Percentiles rank a stretch among this genome's conserved stretches.
phyloP scores from a whole-genome alignment of 2,888 invertebrate genomes.

The Brenthis hecate region DNA sequence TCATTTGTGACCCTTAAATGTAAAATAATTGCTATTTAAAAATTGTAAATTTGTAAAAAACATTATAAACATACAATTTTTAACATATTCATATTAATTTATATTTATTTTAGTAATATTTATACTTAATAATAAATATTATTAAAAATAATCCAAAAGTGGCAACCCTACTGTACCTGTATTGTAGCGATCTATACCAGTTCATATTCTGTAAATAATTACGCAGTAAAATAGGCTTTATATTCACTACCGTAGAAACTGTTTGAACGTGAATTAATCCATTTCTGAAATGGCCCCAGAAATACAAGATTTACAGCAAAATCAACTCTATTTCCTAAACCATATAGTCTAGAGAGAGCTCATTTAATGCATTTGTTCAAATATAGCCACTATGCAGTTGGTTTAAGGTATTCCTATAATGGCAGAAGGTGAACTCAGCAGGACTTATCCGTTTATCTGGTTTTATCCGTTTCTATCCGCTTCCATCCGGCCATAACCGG shows the following conservation, averaged over 20 bases:
- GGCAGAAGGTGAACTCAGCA: slow-evolving; percentile 8
- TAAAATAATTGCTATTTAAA: too few relatives aligned
- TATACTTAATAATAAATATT: too few relatives aligned
- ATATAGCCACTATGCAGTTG: slow-evolving; percentile 11
- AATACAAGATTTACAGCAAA: slow-evolving; percentile 10
- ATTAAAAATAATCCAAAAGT: background rate
- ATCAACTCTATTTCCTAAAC: slow-evolving; percentile 2
- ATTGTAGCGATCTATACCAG: slow-evolving; percentile 2
- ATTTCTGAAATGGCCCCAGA: slow-evolving; percentile 16
- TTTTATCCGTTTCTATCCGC: slow-evolving; percentile 31
- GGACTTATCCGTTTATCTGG: slow-evolving; percentile 34
- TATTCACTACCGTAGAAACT: slow-evolving; percentile 17
- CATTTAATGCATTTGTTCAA: background rate
- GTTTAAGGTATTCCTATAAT: slow-evolving; percentile 8
- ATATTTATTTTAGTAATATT: too few relatives aligned
- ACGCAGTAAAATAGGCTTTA: slow-evolving; percentile 23
- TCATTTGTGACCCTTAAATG: too few relatives aligned
- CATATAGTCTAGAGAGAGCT: background rate
- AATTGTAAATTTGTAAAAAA: too few relatives aligned
- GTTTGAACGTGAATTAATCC: slow-evolving; percentile 16
- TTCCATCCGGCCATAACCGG: slow-evolving; percentile 27
- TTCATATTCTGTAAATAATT: slow-evolving; percentile 15
- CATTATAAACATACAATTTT: too few relatives aligned
- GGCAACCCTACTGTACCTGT: slow-evolving; percentile 22
- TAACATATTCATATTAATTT: too few relatives aligned